Evolutionary conservation across 2,797 vertebrate genomes (phyloP), one percentile per base, ranked within the genome.

Genomic region (Caiman crocodilus): DNA sequence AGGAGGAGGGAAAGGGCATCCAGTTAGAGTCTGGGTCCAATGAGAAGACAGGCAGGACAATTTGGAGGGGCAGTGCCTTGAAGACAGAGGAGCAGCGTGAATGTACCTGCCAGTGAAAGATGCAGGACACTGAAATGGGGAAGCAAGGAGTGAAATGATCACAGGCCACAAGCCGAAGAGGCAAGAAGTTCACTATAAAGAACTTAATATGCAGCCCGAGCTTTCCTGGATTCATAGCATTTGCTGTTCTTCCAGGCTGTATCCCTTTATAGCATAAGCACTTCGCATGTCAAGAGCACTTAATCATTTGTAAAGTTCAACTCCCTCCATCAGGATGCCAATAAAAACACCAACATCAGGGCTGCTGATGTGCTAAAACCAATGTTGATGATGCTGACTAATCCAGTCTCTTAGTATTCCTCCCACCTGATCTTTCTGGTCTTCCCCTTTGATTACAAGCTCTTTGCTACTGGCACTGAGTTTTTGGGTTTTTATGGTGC

Each of bases 401-500:
- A 50, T 50, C 9, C 9, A 10, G 42, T 50, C 42, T 50, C 42
- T 50, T 50, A 50, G 42, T 42, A 42, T 42, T 42, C 42, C 42
- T 42, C 42, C 42, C 42, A 42, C 42, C 21, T 5, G 5, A 50
- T 2, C 4, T 10, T 4, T n/a, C 7, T 6, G 0, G 11, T 83
- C 35, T 7, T 30, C 2, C 14, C 14, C 42, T 50, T 13, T 20
- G 15, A 73, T 35, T 23, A 21, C 0, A 4, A 25, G 30, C 0
- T 76, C 60, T 71, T 5, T 0, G 1, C 30, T 55, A 25, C 1
- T 2, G 6, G 64, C 2, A 0, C 57, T 74, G 42, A 10, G 42
- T 50, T 50, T 50, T 11, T 50, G 42, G 17, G 1, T 0, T 0
- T 3, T 56, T 67, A 26, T 21, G 59, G 1, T 3, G 25, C 23